Evolutionary conservation across 2,113 vertebrate species (phyloP).

Genomic region (Balaeniceps rex): DNA sequence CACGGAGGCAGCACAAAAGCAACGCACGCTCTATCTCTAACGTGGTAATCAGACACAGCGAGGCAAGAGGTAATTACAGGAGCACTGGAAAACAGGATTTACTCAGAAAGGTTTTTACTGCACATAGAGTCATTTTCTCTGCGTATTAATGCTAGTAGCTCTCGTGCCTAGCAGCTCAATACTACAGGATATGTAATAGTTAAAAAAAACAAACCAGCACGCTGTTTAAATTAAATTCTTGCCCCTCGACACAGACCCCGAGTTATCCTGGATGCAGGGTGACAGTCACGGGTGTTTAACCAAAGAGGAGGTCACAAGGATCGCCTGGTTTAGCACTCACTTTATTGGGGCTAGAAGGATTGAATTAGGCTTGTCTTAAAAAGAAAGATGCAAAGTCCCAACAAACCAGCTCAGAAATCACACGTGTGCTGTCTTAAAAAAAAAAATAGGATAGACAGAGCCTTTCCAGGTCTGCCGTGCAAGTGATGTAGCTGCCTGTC

Average conservation of each 20-base stretch:
- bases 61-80: conserved; percentile 15
- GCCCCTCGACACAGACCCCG: neutral
- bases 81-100: conserved; percentile 16
- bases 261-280: fast-evolving
- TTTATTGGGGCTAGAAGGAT: fast-evolving
- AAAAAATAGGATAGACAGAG: neutral
- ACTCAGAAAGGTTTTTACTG: neutral
- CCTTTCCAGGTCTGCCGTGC: neutral
- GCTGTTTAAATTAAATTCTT: neutral
- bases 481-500: neutral
- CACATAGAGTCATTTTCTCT: neutral
- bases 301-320: neutral
- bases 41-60: neutral
- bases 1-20: neutral
- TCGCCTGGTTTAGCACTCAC: fast-evolving
- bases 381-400: neutral
- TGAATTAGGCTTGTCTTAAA: neutral
- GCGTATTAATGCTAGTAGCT: fast-evolving
- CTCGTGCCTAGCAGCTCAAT: neutral
- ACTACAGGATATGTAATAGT: neutral
- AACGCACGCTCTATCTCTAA: neutral
- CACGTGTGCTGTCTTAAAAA: neutral
- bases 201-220: neutral
- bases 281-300: neutral
- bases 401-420: neutral